These are phyloP conservation scores for Ciconia nigra DNA, from an alignment of 2,797 vertebrate genomes.

Conservation along the genomic window DNA sequence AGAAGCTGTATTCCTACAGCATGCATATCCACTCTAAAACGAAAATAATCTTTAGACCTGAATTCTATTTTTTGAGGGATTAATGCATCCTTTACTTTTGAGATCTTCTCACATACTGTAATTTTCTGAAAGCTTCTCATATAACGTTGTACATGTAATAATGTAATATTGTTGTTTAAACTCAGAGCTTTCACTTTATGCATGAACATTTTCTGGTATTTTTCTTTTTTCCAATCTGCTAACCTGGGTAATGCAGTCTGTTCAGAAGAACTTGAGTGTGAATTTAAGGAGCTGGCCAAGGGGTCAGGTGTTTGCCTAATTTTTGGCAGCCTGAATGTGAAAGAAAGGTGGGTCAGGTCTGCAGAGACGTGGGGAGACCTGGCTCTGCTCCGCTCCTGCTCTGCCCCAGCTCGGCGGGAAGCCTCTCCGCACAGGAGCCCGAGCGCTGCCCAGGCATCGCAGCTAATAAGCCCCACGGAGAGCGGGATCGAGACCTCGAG, in stretches of 20 bases:
- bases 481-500: not conserved
- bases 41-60: not conserved
- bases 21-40: not conserved
- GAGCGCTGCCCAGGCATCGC: accelerated
- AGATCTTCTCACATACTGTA: not conserved
- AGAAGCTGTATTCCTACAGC: not conserved
- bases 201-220: not conserved
- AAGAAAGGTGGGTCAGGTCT: not conserved
- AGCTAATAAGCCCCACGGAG: not conserved
- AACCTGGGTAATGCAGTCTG: not conserved
- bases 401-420: accelerated
- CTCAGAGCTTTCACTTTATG: not conserved
- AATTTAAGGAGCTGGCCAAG: not conserved
- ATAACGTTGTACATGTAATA: not conserved
- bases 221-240: not conserved
- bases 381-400: not conserved
- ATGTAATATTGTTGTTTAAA: not conserved
- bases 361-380: accelerated
- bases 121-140: not conserved
- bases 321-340: not conserved
- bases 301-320: not conserved
- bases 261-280: not conserved
- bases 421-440: accelerated
- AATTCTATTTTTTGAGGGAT: not conserved
- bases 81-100: not conserved